phyloP scores from a whole-genome alignment of 37 sponge, comb jelly and placozoan species.

The Eunapius fragilis region DNA sequence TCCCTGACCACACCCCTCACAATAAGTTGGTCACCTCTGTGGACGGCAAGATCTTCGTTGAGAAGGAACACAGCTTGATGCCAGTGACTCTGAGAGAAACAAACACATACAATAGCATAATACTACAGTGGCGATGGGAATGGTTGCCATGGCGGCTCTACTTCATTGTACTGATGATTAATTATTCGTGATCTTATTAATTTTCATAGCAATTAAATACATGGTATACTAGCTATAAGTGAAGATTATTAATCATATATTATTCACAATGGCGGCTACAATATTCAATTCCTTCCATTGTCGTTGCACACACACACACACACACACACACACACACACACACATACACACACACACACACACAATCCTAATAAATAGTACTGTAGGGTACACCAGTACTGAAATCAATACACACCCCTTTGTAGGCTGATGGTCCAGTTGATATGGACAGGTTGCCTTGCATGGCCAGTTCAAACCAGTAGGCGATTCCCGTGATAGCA shows the following conservation, averaged over 20 bases:
- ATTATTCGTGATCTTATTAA: too few species aligned
- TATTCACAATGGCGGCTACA: too few species aligned
- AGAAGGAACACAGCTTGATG: slow-evolving; percentile 63
- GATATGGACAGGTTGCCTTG: slow-evolving; percentile 7
- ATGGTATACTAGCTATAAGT: too few species aligned
- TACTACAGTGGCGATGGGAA: too few species aligned
- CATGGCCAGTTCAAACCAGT: slow-evolving; percentile 62
- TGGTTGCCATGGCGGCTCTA: too few species aligned
- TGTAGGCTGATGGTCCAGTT: slow-evolving; percentile 33
- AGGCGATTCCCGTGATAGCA: slow-evolving; percentile 40
- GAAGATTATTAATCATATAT: too few species aligned
- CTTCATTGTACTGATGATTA: too few species aligned
- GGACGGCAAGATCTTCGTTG: slow-evolving; percentile 34
- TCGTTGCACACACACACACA: too few species aligned
- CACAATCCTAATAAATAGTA: not conserved
- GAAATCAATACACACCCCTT: slow-evolving; percentile 3
- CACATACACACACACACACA: not conserved
- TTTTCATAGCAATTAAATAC: too few species aligned
- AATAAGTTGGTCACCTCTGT: slow-evolving; percentile 34
- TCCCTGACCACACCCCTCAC: slow-evolving; percentile 28
- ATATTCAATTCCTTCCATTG: too few species aligned
- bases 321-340: too few species aligned
- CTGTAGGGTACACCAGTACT: not conserved
- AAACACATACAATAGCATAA: not conserved
- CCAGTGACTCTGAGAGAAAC: slow-evolving; percentile 37